Conservation (phyloP, 2,113 vertebrate genomes). For the Etia nguti region DNA sequence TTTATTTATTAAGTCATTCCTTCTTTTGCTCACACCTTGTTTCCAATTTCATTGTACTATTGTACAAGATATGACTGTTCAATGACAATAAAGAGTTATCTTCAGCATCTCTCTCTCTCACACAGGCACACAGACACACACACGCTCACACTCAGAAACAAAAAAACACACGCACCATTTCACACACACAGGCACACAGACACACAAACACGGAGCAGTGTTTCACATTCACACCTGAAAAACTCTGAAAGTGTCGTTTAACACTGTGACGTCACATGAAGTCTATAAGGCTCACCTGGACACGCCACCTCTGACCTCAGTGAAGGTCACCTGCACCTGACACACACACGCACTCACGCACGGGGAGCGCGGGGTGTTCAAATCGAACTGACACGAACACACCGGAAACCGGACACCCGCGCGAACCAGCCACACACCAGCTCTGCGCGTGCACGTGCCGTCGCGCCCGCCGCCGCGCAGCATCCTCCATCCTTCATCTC, state of each 20-base stretch:
- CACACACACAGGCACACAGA: not conserved
- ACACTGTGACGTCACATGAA: not conserved
- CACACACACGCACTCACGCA: not conserved
- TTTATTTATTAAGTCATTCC: no score
- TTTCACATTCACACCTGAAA: not conserved
- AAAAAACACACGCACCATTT: not conserved
- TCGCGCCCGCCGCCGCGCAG: not conserved
- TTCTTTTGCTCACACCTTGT: no score
- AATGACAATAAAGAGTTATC: not conserved
- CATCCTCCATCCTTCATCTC: constrained; percentile 30
- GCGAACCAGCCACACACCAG: not conserved
- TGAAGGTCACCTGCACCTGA: constrained; percentile 32
- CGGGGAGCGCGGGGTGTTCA: not conserved
- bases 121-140: not conserved
- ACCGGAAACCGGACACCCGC: not conserved
- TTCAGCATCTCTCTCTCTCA: not conserved
- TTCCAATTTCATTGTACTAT: not conserved
- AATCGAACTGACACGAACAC: not conserved
- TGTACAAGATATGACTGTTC: not conserved
- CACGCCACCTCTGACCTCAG: constrained; percentile 8
- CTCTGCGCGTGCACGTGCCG: constrained; percentile 13
- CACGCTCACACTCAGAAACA: not conserved
- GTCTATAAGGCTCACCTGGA: not conserved
- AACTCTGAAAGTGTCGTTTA: not conserved
- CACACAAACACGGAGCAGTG: not conserved